Base-by-base conservation (phyloP, 2,797 vertebrate genomes). In the Pagetopsis macropterus region DNA sequence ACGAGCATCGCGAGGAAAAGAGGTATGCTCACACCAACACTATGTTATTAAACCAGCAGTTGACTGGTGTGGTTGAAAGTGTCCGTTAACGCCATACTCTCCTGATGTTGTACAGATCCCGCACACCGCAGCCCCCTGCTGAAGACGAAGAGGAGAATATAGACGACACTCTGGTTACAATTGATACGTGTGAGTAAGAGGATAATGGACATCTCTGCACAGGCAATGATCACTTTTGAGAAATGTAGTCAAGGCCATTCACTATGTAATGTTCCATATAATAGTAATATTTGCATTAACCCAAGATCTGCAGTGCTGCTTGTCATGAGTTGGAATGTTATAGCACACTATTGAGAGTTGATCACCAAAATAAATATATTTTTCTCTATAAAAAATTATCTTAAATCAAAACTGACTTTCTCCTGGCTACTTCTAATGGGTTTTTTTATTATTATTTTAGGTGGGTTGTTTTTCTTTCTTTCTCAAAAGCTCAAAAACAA, bases 121-220 rank as follows among this genome's bases (percentile, higher is more conserved):
- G 96, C 57, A 98, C 97, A 41, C 96, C 97, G 66, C 97, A 97
- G 72, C 96, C 97, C 9, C 96, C 96, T 0, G 97, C 95, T 5
- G 97, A 97, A 88, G 97, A 98, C 0, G 97, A 98, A 6, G 97
- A 98, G 59, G 97, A 98, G 37, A 95, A 94, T 27, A 96, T 98
- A 65, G 97, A 98, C 33, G 96, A 98, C 50, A 94, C 94, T 0
- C 90, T 97, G 19, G 96, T 98, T 15, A 96, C 96, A 44, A 93
- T 98, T 11, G 97, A 98, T 79, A 98, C 96, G 6, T 98, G 97
- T 98, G 82, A 96, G 97, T 94, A 65, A 41, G 3, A 60, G 1
- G 3, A 33, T 57, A 4, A 63, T 27, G 23, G 6, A 16, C 2
- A 17, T 37, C 12, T 55, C 16, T 43, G 7, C 12, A 5, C 2